phyloP scores from a whole-genome alignment of 2,888 invertebrate species.

The Danaus chrysippus region DNA sequence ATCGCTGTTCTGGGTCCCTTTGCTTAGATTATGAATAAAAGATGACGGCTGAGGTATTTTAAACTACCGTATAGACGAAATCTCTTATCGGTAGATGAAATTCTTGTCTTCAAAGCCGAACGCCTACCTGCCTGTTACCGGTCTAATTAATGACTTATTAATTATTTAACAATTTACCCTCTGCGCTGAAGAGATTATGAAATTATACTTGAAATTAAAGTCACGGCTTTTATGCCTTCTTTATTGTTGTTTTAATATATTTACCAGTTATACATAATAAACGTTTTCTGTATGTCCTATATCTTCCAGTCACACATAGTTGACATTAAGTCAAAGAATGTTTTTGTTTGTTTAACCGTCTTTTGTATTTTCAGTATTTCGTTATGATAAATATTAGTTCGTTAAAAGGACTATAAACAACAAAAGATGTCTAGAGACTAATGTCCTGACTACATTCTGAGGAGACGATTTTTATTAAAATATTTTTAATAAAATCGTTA shows the following conservation, averaged over 20 bases:
- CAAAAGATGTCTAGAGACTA: neutral
- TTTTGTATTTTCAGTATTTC: neutral
- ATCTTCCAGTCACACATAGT: neutral
- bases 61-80: constrained; percentile 22
- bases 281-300: too few species aligned
- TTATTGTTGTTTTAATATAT: neutral
- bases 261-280: neutral
- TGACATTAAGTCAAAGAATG: neutral
- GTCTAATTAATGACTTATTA: constrained; percentile 1
- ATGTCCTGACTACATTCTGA: neutral
- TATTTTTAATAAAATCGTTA: too few species aligned
- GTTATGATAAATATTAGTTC: neutral
- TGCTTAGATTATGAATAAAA: constrained; percentile 67
- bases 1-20: constrained; percentile 63
- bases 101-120: neutral
- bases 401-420: neutral
- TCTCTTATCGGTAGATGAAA: neutral
- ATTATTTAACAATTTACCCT: neutral
- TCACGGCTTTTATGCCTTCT: too few species aligned
- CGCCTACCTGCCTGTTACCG: neutral
- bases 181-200: too few species aligned
- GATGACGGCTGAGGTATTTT: constrained; percentile 41
- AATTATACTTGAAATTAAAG: too few species aligned
- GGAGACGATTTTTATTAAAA: neutral
- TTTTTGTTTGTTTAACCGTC: neutral